These are phyloP conservation scores for Hippopotamyrus pictus DNA, from an alignment of 2,797 vertebrate genomes.

Conservation along the genomic window DNA sequence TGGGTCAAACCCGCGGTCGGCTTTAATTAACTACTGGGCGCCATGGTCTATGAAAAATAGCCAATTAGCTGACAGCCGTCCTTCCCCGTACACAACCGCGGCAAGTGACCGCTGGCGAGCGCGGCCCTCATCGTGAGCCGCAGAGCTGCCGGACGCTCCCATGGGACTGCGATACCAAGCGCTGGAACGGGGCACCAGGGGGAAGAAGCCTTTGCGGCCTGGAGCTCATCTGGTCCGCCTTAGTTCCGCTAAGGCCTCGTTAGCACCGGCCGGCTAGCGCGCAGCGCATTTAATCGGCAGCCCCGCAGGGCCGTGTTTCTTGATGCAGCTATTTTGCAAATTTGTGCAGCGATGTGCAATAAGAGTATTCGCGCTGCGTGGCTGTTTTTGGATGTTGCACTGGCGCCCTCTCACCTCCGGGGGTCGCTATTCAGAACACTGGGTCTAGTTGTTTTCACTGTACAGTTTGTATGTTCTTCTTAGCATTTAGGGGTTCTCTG, in stretches of 20 bases:
- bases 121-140: background rate
- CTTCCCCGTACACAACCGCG: constrained; percentile 20
- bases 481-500: background rate
- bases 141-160: constrained; percentile 1
- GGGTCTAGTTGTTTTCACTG: background rate
- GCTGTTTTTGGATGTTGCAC: background rate
- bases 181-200: background rate
- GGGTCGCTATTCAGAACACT: background rate
- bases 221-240: background rate
- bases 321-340: background rate
- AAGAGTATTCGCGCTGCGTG: background rate
- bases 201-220: background rate
- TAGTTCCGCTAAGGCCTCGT: background rate
- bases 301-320: background rate
- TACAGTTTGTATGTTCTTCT: background rate
- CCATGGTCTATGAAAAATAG: constrained; percentile 28
- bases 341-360: background rate
- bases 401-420: background rate
- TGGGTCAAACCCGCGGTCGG: constrained; percentile 21
- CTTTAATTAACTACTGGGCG: constrained; percentile 26
- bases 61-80: constrained; percentile 23
- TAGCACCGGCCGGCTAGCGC: background rate
- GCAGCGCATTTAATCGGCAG: background rate
- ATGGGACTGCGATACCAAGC: background rate
- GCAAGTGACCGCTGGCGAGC: constrained; percentile 22